A percentile compares a stretch with the other conserved stretches of the same genome.
phyloP scores from a whole-genome alignment of 53 echinoderm and acorn worm species.

The Astropecten irregularis region DNA sequence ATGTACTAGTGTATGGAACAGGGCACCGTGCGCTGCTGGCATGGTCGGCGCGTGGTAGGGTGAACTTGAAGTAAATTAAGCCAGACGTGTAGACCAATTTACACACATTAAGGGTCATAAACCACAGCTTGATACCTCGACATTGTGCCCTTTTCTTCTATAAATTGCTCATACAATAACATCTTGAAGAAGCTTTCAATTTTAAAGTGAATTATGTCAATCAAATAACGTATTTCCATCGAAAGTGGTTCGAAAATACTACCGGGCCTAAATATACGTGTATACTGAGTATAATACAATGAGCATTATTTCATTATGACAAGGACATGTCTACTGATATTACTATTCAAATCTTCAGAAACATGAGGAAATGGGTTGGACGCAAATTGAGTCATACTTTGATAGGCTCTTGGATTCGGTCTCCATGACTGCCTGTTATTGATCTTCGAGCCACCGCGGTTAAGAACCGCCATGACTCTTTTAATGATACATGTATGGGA shows the following conservation, averaged over 20 bases:
- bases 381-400: too few relatives aligned
- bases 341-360: too few relatives aligned
- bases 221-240: neutral
- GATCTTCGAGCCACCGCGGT: too few relatives aligned
- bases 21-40: neutral
- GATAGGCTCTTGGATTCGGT: too few relatives aligned
- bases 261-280: too few relatives aligned
- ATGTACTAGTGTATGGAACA: neutral
- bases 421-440: too few relatives aligned
- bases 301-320: too few relatives aligned
- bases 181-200: neutral
- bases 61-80: constrained; percentile 39
- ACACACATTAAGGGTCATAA: constrained; percentile 31
- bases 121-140: constrained; percentile 29
- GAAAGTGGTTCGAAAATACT: neutral
- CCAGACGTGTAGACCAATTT: constrained; percentile 35
- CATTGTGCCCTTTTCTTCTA: constrained; percentile 29
- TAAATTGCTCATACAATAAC: constrained; percentile 36
- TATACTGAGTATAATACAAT: too few relatives aligned
- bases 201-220: constrained; percentile 15
- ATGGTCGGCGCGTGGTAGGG: constrained; percentile 34
- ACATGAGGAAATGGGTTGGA: too few relatives aligned
- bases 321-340: too few relatives aligned
- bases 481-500: too few relatives aligned
- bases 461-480: too few relatives aligned